A percentile compares a stretch with the other conserved stretches of the same genome.
Conservation (phyloP, 2,888 invertebrate genomes). For the Eucera pruinosa region DNA sequence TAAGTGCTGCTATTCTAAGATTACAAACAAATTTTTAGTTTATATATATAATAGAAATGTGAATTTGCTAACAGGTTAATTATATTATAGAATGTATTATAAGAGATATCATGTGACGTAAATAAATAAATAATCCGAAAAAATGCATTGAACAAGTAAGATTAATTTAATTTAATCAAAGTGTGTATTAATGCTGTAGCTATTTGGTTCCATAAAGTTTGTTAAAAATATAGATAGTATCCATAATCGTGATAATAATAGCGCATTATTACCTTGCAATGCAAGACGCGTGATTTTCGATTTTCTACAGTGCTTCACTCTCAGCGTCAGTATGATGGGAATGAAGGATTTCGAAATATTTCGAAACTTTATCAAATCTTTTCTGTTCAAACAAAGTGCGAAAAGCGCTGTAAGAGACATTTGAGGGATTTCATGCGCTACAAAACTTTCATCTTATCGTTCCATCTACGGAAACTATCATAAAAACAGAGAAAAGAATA, state of each 20-base stretch:
- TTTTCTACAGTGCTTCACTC: constrained; percentile 36
- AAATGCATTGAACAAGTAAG: too few species aligned
- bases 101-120: too few species aligned
- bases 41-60: too few species aligned
- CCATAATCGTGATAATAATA: not conserved
- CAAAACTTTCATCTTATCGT: constrained; percentile 74
- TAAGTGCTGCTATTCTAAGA: too few species aligned
- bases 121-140: too few species aligned
- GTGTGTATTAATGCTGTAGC: not conserved
- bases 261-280: constrained; percentile 21
- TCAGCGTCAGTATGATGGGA: constrained; percentile 44
- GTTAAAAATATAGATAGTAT: not conserved
- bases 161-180: too few species aligned
- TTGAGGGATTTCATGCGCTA: constrained; percentile 75
- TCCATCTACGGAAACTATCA: constrained; percentile 33
- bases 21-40: too few species aligned
- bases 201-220: not conserved
- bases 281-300: constrained; percentile 24
- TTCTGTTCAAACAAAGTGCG: constrained; percentile 73
- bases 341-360: constrained; percentile 77
- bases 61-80: too few species aligned
- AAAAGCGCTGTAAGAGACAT: constrained; percentile 75
- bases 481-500: constrained; percentile 20
- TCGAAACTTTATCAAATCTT: constrained; percentile 78
- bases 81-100: too few species aligned